A percentile compares a stretch with the other conserved stretches of the same genome.
Conservation (phyloP, 2,888 invertebrate species). For the Argyresthia albistria region DNA sequence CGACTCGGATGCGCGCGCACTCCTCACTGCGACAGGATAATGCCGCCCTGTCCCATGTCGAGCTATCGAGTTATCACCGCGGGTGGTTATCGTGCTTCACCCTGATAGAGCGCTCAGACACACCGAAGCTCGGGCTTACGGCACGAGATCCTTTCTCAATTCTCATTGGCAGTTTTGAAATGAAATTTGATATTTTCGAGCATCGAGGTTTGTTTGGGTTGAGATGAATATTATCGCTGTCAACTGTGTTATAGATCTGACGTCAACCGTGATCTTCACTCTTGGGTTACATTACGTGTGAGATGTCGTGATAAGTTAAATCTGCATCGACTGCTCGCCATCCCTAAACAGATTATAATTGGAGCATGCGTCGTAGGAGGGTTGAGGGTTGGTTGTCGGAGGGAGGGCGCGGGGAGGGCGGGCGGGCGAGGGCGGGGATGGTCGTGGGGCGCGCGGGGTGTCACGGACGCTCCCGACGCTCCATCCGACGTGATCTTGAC, state of each 20-base stretch:
- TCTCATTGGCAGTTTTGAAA: neutral
- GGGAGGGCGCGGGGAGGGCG: constrained; percentile 33
- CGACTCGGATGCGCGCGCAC: constrained; percentile 66
- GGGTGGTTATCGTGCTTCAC: constrained; percentile 44
- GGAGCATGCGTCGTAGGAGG: constrained; percentile 70
- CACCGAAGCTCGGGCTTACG: constrained; percentile 16
- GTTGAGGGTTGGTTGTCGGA: constrained; percentile 36
- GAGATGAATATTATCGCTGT: neutral
- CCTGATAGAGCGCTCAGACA: constrained; percentile 32
- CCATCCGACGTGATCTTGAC: constrained; percentile 63
- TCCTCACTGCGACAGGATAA: constrained; percentile 41
- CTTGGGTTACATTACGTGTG: neutral
- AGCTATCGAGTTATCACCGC: constrained; percentile 63
- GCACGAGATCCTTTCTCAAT: constrained; percentile 8
- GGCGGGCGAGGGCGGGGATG: constrained; percentile 27
- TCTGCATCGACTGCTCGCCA: constrained; percentile 60
- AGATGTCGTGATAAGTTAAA: constrained; percentile 7
- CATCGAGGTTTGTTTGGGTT: neutral
- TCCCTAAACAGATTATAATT: constrained; percentile 71
- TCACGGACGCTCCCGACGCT: constrained; percentile 27
- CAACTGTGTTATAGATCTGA: neutral
- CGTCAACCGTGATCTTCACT: neutral
- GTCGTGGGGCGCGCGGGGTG: constrained; percentile 41
- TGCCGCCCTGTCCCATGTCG: constrained; percentile 63
- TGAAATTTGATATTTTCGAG: constrained; percentile 7